These are phyloP conservation scores for Chloropsis cyanopogon DNA, from an alignment of 2,113 vertebrate species.

Conservation along the genomic window DNA sequence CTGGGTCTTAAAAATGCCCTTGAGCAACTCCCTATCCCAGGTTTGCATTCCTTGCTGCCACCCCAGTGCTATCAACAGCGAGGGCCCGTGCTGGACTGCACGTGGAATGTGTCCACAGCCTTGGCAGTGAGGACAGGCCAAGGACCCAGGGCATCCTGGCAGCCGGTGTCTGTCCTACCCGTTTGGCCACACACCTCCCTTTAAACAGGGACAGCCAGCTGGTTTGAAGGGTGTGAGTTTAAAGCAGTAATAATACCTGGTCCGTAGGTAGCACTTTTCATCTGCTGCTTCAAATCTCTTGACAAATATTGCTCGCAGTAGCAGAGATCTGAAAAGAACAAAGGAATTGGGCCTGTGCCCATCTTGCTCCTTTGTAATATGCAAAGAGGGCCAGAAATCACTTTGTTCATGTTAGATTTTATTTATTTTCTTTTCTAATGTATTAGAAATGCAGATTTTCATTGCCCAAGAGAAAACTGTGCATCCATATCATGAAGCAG, in stretches of 20 bases:
- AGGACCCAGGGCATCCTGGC: neutral
- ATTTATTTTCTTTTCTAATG: constrained; percentile 18
- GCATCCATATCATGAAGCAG: neutral
- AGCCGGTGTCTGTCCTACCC: neutral
- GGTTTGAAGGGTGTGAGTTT: neutral
- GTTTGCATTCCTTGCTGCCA: neutral
- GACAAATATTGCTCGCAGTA: constrained; percentile 40
- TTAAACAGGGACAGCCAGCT: constrained; percentile 7
- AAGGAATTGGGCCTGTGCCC: constrained; percentile 62
- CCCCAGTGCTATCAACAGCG: neutral
- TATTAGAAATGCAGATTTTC: constrained; percentile 62
- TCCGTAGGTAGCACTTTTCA: constrained; percentile 59
- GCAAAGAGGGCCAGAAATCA: constrained; percentile 52
- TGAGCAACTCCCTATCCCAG: neutral
- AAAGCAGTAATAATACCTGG: constrained; percentile 1
- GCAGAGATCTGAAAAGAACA: constrained; percentile 62
- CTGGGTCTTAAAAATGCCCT: neutral
- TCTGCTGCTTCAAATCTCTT: constrained; percentile 55
- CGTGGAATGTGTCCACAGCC: accelerated
- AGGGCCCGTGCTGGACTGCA: neutral
- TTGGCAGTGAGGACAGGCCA: accelerated
- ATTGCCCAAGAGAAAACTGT: constrained; percentile 46
- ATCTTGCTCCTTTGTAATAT: constrained; percentile 60
- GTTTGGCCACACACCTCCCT: neutral
- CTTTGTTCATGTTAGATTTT: constrained; percentile 47